phyloP scores from a whole-genome alignment of 2,888 invertebrate genomes.

The Psylliodes chrysocephalus region DNA sequence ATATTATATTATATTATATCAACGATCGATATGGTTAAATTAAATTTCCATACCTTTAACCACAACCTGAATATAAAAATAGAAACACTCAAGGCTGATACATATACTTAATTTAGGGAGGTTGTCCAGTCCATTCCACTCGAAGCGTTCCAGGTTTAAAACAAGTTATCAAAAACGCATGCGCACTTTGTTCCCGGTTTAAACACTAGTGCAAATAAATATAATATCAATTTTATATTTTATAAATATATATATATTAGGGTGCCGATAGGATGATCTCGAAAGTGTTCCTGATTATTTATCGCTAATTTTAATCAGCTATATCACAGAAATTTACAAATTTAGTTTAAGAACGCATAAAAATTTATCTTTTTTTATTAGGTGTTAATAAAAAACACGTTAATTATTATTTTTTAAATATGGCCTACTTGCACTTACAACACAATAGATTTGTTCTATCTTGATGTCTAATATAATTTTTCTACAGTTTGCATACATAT shows the following conservation, averaged over 20 bases:
- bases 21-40: not conserved
- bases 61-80: slow-evolving; percentile 6
- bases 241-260: not conserved
- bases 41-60: not conserved
- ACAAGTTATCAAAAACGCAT: slow-evolving; percentile 11
- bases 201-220: slow-evolving; percentile 10
- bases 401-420: too few relatives aligned
- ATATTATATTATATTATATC: too few relatives aligned
- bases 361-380: too few relatives aligned
- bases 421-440: too few relatives aligned
- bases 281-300: too few relatives aligned
- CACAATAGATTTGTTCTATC: too few relatives aligned
- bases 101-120: slow-evolving; percentile 7
- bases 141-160: not conserved
- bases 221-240: slow-evolving; percentile 10
- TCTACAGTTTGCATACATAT: too few relatives aligned
- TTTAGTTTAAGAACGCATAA: too few relatives aligned
- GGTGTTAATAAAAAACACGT: too few relatives aligned
- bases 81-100: slow-evolving; percentile 8
- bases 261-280: not conserved
- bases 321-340: too few relatives aligned
- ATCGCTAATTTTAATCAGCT: too few relatives aligned
- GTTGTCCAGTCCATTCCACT: slow-evolving; percentile 15
- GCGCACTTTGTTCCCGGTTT: slow-evolving; percentile 7
- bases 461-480: too few relatives aligned